Conservation (phyloP, 2,797 vertebrate species). For the Neosilurus mollespiculum region DNA sequence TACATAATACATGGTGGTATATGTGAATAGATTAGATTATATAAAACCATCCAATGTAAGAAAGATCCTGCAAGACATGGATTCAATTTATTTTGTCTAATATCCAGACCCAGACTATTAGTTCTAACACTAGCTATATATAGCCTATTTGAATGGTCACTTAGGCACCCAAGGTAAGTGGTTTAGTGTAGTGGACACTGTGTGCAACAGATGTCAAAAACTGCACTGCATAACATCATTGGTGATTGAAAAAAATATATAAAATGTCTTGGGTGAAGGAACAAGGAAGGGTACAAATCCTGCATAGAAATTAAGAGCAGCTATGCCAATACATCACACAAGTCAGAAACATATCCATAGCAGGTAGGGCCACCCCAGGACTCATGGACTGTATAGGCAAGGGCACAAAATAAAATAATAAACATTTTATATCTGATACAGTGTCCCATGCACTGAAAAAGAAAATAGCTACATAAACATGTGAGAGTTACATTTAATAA, state of each 20-base stretch:
- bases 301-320: neutral
- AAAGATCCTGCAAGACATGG: neutral
- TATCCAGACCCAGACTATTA: neutral
- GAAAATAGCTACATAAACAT: neutral
- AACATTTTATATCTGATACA: neutral
- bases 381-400: neutral
- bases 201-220: neutral
- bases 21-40: neutral
- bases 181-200: neutral
- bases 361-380: neutral
- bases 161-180: neutral
- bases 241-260: neutral
- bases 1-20: neutral
- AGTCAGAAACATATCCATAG: neutral
- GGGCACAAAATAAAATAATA: neutral
- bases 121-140: neutral
- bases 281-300: neutral
- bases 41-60: neutral
- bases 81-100: neutral
- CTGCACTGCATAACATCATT: neutral
- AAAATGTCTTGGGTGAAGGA: neutral
- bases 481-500: neutral
- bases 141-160: neutral
- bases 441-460: neutral
- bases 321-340: conserved; percentile 9